Evolutionary conservation across 1,140 invertebrate genomes (phyloP).

Genomic region (Papilio xuthus): DNA sequence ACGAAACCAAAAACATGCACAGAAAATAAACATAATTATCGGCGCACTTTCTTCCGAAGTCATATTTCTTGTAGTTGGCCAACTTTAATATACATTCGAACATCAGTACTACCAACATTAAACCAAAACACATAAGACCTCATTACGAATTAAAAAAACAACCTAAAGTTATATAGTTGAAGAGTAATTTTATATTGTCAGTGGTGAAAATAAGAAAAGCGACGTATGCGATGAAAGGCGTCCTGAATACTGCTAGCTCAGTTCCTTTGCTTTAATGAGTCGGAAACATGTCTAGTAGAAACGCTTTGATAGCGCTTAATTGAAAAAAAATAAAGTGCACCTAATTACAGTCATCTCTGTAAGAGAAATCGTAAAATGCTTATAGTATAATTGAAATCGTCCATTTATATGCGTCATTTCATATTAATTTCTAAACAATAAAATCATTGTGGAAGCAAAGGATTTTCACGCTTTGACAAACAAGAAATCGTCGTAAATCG

Average conservation of each 20-base stretch:
- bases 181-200: conserved; percentile 21
- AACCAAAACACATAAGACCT: not conserved
- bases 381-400: not conserved
- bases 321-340: conserved; percentile 26
- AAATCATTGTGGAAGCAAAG: not conserved
- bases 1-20: not conserved
- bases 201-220: conserved; percentile 40
- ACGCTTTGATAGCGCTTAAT: conserved; percentile 34
- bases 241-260: conserved; percentile 40
- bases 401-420: not conserved
- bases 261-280: conserved; percentile 42
- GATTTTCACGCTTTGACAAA: no score
- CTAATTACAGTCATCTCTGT: conserved; percentile 24
- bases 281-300: conserved; percentile 37
- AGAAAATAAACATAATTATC: not conserved
- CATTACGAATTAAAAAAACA: not conserved
- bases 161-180: conserved; percentile 7
- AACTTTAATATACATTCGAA: not conserved
- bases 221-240: conserved; percentile 41
- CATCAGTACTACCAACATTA: not conserved
- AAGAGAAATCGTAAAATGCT: not conserved
- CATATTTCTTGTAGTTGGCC: not conserved
- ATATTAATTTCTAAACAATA: not conserved
- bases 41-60: conserved; percentile 12
- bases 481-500: no score